Evolutionary conservation across 2,797 vertebrate species (phyloP).

Genomic region (Melanogrammus aeglefinus): DNA sequence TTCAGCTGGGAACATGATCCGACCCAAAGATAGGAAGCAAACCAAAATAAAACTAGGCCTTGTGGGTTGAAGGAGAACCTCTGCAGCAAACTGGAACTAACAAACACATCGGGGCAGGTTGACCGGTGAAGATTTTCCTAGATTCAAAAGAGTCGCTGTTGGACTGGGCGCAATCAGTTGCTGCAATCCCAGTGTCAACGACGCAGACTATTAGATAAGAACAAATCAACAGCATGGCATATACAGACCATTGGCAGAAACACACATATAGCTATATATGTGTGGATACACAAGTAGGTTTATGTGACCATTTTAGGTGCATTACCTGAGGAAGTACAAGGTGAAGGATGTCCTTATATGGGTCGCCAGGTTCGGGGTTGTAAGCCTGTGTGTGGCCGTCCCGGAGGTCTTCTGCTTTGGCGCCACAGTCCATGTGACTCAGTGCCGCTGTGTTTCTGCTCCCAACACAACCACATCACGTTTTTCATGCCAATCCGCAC

Average conservation of each 20-base stretch:
- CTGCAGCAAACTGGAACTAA: too few relatives aligned
- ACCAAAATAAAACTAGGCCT: too few relatives aligned
- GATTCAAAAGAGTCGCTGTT: too few relatives aligned
- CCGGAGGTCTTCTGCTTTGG: slow-evolving; percentile 43
- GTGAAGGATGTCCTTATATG: slow-evolving; percentile 40
- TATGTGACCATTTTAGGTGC: neutral
- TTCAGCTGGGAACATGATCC: too few relatives aligned
- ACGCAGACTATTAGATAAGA: too few relatives aligned
- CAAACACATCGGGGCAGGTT: too few relatives aligned
- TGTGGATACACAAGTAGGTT: neutral
- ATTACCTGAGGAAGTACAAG: slow-evolving; percentile 57
- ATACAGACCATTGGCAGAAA: neutral
- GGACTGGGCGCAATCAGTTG: too few relatives aligned
- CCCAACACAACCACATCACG: slow-evolving; percentile 13
- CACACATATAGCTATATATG: neutral
- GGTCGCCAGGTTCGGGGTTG: slow-evolving; percentile 29
- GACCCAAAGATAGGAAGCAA: too few relatives aligned
- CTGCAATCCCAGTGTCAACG: too few relatives aligned
- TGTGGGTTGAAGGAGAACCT: too few relatives aligned
- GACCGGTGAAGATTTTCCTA: too few relatives aligned
- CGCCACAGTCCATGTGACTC: slow-evolving; percentile 76
- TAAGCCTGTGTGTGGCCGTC: slow-evolving; percentile 45
- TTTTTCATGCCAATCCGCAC: neutral
- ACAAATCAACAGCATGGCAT: neutral
- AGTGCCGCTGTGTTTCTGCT: slow-evolving; percentile 81